phyloP scores from a whole-genome alignment of 2,797 vertebrate genomes.

The Dryobates pubescens region DNA sequence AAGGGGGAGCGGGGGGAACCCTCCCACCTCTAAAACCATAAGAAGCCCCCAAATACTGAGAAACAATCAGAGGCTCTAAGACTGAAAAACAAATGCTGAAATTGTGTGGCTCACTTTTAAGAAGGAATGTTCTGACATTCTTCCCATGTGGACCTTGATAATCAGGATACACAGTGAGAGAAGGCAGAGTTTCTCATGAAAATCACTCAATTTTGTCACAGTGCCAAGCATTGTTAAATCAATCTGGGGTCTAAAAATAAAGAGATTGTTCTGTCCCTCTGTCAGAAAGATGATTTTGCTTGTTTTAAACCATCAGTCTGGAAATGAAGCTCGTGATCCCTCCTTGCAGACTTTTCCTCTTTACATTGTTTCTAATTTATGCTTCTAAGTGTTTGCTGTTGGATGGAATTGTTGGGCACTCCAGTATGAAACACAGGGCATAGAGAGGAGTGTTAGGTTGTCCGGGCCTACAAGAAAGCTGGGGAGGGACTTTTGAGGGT shows the following conservation, averaged over 20 bases:
- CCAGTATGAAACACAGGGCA: not conserved
- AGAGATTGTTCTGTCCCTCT: not conserved
- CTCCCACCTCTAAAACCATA: not conserved
- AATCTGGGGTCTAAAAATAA: not conserved
- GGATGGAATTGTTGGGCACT: not conserved
- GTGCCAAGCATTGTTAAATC: not conserved
- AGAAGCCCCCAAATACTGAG: not conserved
- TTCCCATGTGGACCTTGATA: not conserved
- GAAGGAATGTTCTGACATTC: not conserved
- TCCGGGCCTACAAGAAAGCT: no score
- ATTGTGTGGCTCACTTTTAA: not conserved
- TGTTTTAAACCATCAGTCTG: not conserved
- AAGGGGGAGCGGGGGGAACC: rapidly evolving
- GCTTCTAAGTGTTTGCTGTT: not conserved
- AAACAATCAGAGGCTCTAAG: not conserved
- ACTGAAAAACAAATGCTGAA: not conserved
- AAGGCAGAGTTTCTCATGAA: not conserved
- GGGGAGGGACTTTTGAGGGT: no score
- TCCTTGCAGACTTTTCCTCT: not conserved
- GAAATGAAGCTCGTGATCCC: not conserved
- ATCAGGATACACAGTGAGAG: not conserved
- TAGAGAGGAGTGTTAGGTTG: not conserved
- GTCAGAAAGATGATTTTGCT: not conserved
- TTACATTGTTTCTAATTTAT: not conserved
- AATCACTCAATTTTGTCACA: not conserved